Conservation (phyloP, 2,113 vertebrate species). For the Larimichthys crocea region DNA sequence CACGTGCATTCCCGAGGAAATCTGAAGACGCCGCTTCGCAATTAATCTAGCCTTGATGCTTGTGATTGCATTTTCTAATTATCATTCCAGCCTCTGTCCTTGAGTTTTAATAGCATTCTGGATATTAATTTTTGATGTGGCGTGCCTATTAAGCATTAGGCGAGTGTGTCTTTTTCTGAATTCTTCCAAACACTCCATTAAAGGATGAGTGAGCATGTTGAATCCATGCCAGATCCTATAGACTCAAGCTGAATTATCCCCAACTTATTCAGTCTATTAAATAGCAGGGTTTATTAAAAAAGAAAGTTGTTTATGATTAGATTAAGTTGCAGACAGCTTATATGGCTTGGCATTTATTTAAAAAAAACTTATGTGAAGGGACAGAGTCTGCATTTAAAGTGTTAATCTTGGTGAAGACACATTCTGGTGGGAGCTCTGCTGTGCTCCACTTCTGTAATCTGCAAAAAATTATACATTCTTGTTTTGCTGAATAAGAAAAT, state of each 20-base stretch:
- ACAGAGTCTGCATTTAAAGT: conserved; percentile 62
- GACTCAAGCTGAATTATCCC: conserved; percentile 71
- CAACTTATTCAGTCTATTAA: conserved; percentile 74
- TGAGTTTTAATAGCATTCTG: conserved; percentile 87
- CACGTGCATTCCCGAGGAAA: conserved; percentile 66
- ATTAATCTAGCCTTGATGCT: conserved; percentile 83
- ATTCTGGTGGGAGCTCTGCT: conserved; percentile 56
- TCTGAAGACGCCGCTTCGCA: conserved; percentile 73
- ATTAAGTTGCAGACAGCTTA: conserved; percentile 62
- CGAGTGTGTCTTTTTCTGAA: conserved; percentile 75
- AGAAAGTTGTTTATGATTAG: conserved; percentile 77
- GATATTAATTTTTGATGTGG: conserved; percentile 86
- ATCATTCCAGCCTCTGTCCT: conserved; percentile 84
- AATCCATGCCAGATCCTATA: conserved; percentile 74
- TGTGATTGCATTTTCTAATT: conserved; percentile 88
- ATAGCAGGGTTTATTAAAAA: conserved; percentile 59
- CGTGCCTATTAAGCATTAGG: conserved; percentile 81
- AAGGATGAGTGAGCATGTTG: conserved; percentile 63
- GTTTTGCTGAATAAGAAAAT: conserved; percentile 80
- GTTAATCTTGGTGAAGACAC: conserved; percentile 66
- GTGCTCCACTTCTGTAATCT: conserved; percentile 69
- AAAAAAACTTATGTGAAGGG: conserved; percentile 38
- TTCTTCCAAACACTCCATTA: conserved; percentile 80
- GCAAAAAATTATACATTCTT: conserved; percentile 76
- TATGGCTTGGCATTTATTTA: conserved; percentile 41